Evolutionary conservation across 2,888 invertebrate genomes (phyloP), one percentile per base, ranked within the genome.

Genomic region (Athalia cordata): DNA sequence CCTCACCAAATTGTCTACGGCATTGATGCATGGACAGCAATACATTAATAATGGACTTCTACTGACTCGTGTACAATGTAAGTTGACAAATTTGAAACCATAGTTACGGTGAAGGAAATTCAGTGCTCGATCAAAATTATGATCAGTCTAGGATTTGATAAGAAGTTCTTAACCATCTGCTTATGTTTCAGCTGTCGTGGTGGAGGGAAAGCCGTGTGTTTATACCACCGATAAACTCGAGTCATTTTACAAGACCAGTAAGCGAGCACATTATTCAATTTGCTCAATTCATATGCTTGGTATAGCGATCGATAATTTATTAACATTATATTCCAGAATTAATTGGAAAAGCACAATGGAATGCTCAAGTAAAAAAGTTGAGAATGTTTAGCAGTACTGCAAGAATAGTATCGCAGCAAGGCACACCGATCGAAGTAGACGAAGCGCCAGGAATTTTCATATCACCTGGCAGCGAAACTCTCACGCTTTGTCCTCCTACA

Each of bases 61-160:
- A 84, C 92, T 96, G 80, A 92, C 95, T 78, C 93, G 95, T 87
- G 93, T 96, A 89, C 95, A 96, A 92, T 95, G 96, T 96, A 91
- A 93, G 94, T 92, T 62, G 64, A 77, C 45, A n/a, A 64, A 5
- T n/a, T 45, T 45, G 43, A 0, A 64, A 45, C n/a, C 45, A 3
- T 5, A 45, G 43, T 45, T 64, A 6, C 11, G 15, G 7, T 15
- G 8, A 4, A 29, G 8, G 8, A 62, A 15, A 62, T 29, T 29
- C 15, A 4, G 15, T 59, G 5, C 6, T 11, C 6, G n/a, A 9
- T 13, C 29, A 29, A 29, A 29, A 29, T 29, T 29, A 29, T 29
- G 29, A 2, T 29, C 29, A 29, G 29, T 2, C 2, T 29, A 29
- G 29, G 29, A 29, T 29, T 2, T 29, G 7, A 45, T 7, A 45